Base-by-base conservation (phyloP, 2,888 invertebrate species). In the Athetis lepigone region DNA sequence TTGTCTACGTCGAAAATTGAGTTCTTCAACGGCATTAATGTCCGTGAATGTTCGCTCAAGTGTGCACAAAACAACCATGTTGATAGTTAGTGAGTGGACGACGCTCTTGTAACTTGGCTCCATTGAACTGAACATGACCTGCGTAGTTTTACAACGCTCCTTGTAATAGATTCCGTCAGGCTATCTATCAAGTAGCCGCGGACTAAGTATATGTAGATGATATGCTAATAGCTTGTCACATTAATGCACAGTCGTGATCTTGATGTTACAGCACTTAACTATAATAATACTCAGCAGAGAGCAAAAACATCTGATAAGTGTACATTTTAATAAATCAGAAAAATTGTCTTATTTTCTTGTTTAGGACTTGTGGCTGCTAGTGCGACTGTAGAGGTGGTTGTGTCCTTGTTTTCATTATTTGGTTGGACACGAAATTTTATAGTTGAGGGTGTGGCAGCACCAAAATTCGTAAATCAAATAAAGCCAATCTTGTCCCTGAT, bases 1-100 rank as follows among this genome's bases (percentile, higher is more conserved):
- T 81, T 82, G 76, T 75, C 75, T 73, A 55, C 76, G 65, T 64
- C 68, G 66, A 67, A 78, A 81, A 73, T 77, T 75, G 73, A 80
- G 73, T 77, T 81, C 62, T 72, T 75, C 64, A 65, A 46, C 59
- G 51, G 33, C 54, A 55, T 47, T 66, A 77, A 77, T 68, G 77
- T 70, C 59, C 59, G 60, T 67, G 65, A 67, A 66, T 75, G 63
- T 67, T 57, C 54, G 63, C 60, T 67, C 64, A 69, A 69, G 52
- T 63, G 64, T 62, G 52, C 69, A 23, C 60, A 54, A 73, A 76
- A 66, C 61, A 59, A 51, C 64, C 49, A 19, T 25, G 50, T n/a
- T 33, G 50, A 42, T 63, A 33, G 42, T 50, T 50, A 47, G n/a
- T 25, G 27, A 57, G 54, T 43, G 43, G 7, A 16, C 42, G 7